Base-by-base conservation (phyloP, 2,113 vertebrate genomes). In the Copsychus sechellarum region DNA sequence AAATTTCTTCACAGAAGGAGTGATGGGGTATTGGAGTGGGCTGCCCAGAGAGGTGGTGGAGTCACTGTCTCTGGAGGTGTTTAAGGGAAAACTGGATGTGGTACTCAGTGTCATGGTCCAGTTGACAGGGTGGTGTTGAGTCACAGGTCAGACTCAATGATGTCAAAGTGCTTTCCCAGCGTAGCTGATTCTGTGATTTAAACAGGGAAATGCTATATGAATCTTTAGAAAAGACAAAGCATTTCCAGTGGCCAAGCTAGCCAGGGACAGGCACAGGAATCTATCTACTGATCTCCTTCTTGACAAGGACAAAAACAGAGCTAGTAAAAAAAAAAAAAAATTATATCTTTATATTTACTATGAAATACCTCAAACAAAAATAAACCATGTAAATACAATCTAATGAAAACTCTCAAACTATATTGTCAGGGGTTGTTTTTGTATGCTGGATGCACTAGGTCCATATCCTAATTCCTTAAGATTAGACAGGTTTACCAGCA, bases 201-300 rank as follows among this genome's bases (percentile, higher is more conserved):
- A 43, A 64, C 12, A 71, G 69, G 58, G 16, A 72, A 88, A 66
- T 23, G 10, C 14, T 22, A 9, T 10, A 43, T 60, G 64, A 74
- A 42, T 16, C 3, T 26, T 10, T 22, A 62, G 23, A 64, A 81
- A 86, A 62, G 14, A 60, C 6, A 47, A 62, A 76, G 7, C 4
- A 43, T 17, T 1, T 62, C 5, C 40, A 78, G 18, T 15, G 4
- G 5, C 14, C 21, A 67, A 45, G 12, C 5, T 33, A 76, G 23
- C 3, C 33, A 72, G 21, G 5, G 6, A 48, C 8, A 36, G 12
- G 5, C 7, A 53, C 6, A 40, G 11, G 74, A 67, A 38, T 20
- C 2, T 0, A 3, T 23, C 7, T 24, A 5, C 21, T 47, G 21
- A 47, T 38, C 2, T 8, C 1, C 3, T 66, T 66, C 34, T 42